Evolutionary conservation across 2,797 vertebrate species (phyloP).

Genomic region (Chromis chromis): DNA sequence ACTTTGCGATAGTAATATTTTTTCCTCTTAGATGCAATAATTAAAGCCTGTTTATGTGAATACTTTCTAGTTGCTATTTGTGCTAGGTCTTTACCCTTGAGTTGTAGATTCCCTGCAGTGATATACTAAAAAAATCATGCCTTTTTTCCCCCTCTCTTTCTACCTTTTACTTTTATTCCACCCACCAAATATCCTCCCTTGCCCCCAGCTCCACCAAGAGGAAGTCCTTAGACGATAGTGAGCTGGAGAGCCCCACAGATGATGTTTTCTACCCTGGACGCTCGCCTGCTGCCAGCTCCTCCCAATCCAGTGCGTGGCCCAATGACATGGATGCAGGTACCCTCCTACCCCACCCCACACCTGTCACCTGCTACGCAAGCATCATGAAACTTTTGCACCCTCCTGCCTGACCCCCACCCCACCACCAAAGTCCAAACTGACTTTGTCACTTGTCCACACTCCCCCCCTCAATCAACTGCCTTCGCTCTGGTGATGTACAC

Average conservation of each 20-base stretch:
- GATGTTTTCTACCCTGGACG: constrained; percentile 95
- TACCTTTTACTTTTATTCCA: constrained; percentile 10
- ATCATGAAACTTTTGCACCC: constrained; percentile 38
- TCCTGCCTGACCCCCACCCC: constrained; percentile 29
- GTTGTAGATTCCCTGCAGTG: neutral
- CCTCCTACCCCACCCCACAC: constrained; percentile 18
- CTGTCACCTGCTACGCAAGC: constrained; percentile 36
- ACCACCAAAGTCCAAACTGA: constrained; percentile 45
- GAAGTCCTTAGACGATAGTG: constrained; percentile 95
- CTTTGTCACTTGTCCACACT: constrained; percentile 37
- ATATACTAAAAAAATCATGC: constrained; percentile 1
- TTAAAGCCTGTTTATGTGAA: constrained; percentile 14
- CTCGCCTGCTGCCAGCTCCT: constrained; percentile 94
- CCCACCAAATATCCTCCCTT: constrained; percentile 23
- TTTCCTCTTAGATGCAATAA: constrained; percentile 24
- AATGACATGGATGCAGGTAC: constrained; percentile 95
- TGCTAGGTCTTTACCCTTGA: constrained; percentile 14
- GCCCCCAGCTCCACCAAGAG: constrained; percentile 90
- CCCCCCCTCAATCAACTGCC: constrained; percentile 19
- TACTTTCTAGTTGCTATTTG: neutral
- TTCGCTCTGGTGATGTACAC: constrained; percentile 19
- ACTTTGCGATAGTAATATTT: constrained; percentile 18
- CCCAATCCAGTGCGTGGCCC: constrained; percentile 94
- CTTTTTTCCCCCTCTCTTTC: constrained; percentile 16
- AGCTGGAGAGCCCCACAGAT: constrained; percentile 95